A percentile compares a stretch with the other conserved stretches of the same genome.
Evolutionary conservation across 2,888 invertebrate species (phyloP).

Genomic region (Microctonus hyperodae): DNA sequence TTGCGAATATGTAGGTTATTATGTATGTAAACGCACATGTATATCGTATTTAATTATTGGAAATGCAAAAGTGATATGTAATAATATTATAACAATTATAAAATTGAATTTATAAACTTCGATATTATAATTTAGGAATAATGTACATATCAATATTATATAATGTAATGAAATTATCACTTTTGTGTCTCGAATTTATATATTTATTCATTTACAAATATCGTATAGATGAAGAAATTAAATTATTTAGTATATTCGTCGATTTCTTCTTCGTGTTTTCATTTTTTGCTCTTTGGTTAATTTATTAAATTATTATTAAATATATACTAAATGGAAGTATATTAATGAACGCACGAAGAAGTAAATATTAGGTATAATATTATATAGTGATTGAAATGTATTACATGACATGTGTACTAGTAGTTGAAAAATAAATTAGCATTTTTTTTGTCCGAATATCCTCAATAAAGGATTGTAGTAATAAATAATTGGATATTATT

Average conservation of each 20-base stretch:
- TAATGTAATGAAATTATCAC: slow-evolving; percentile 4
- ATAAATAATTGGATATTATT: background rate
- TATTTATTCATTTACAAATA: slow-evolving; percentile 1
- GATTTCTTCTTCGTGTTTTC: slow-evolving; percentile 9
- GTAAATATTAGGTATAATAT: too few species aligned
- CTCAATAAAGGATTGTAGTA: background rate
- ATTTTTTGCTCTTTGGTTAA: background rate
- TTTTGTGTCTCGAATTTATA: slow-evolving; percentile 11
- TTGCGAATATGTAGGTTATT: background rate
- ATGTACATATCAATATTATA: slow-evolving; percentile 18
- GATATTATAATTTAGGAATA: slow-evolving; percentile 16
- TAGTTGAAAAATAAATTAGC: background rate
- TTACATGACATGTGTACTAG: background rate
- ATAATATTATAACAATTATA: slow-evolving; percentile 1
- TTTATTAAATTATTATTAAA: background rate
- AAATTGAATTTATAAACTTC: slow-evolving; percentile 10
- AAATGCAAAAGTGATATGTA: slow-evolving; percentile 12
- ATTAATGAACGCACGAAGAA: background rate
- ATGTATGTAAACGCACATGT: background rate
- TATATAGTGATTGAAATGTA: background rate
- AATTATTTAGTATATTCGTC: slow-evolving; percentile 3
- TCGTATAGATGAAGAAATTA: too few species aligned
- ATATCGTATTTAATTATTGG: slow-evolving; percentile 14
- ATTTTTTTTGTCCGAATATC: slow-evolving; percentile 10
- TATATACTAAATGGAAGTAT: background rate